Base-by-base conservation (phyloP, 2,888 invertebrate species). In the Gari tellinella region DNA sequence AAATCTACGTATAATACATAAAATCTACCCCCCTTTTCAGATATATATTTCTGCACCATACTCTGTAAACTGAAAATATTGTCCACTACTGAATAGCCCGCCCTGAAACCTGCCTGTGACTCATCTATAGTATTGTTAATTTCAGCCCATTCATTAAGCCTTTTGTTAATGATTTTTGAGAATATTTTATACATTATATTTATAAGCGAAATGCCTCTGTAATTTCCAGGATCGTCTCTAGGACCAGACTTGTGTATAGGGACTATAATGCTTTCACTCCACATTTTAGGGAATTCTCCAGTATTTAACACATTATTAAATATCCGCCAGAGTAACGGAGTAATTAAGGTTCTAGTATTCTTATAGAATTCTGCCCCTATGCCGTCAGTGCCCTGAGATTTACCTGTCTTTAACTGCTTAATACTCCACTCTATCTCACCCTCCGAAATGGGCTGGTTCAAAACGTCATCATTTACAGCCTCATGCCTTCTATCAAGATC, bases 351-450 rank as follows among this genome's bases (percentile, higher is more conserved):
- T 15, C 25, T 21, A 10, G 58, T 21, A 21, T 46, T 23, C 23
- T 49, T 60, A 48, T 60, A 49, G 49, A 25, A 60, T 48, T 60
- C 60, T 2, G 60, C 23, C 1, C 31, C 60, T 19, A 49, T 46
- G 1, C 49, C 60, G 31, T 60, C 60, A 15, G 21, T 48, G 37
- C 60, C 60, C 38, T 25, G 25, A 15, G 60, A 37, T 37, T 48
- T 60, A 17, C 40, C 49, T 23, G 2, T n/a, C 21, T 60, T 49
- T n/a, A 60, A 23, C 37, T 49, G 48, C 19, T 21, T 14, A 19
- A 38, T 60, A 60, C 49, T 48, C 49, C 19, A 31, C 37, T 12
- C 7, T 25, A 60, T 60, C 31, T 60, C 49, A 7, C 14, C 38
- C n/a, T 48, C 23, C 1, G 57, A 37, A 17, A 60, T 49, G 10